Conservation (phyloP, 2,113 vertebrate genomes). For the Antigone vipio region DNA sequence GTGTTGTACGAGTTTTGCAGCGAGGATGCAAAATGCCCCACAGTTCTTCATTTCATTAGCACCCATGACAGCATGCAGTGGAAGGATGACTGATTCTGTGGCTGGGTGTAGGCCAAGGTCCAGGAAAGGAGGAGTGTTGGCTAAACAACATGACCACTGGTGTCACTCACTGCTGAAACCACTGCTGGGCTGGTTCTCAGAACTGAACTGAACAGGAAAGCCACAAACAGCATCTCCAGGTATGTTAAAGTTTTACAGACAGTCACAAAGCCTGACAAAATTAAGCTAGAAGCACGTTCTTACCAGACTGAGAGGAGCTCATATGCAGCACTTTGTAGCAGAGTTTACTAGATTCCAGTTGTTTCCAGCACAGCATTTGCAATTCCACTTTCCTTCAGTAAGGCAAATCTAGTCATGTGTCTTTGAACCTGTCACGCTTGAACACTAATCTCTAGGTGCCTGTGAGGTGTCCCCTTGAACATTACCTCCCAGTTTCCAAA, state of each 20-base stretch:
- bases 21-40: fast-evolving
- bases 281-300: background rate
- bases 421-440: background rate
- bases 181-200: background rate
- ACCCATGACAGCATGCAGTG: background rate
- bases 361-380: background rate
- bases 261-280: background rate
- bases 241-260: background rate
- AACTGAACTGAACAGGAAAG: background rate
- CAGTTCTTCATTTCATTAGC: background rate
- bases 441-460: background rate
- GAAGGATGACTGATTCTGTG: background rate
- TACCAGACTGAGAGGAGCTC: background rate
- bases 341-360: background rate
- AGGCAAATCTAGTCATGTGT: background rate
- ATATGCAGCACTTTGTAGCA: background rate
- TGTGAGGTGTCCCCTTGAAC: background rate
- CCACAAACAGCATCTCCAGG: background rate
- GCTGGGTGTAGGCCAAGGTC: fast-evolving
- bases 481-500: background rate
- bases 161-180: background rate
- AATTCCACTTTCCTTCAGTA: background rate
- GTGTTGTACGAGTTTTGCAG: background rate
- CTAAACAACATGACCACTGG: background rate
- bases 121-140: background rate